Evolutionary conservation across 2,888 invertebrate species (phyloP).

Genomic region (Perithous albicinctus): DNA sequence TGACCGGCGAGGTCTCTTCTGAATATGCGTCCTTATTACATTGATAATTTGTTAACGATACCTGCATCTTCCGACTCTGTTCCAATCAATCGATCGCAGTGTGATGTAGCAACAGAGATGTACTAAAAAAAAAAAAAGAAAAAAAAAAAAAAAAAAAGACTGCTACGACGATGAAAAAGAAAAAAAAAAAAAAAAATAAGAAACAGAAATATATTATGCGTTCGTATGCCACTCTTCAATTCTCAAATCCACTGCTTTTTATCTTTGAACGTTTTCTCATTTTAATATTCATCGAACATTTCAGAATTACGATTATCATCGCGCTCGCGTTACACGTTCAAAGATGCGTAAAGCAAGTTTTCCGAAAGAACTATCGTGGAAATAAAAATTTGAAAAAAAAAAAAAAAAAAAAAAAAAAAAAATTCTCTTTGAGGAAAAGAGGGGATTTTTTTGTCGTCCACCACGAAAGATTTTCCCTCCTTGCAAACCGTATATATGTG

Average conservation of each 20-base stretch:
- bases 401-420: too few species aligned
- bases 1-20: constrained; percentile 24
- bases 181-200: constrained; percentile 45
- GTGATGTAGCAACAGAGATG: constrained; percentile 61
- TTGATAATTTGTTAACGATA: constrained; percentile 42
- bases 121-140: constrained; percentile 53
- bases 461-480: constrained; percentile 39
- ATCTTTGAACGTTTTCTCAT: constrained; percentile 25
- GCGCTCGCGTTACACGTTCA: not conserved
- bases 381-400: too few species aligned
- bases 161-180: constrained; percentile 50
- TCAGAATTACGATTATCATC: constrained; percentile 12
- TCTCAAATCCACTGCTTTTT: constrained; percentile 25
- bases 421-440: not conserved
- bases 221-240: constrained; percentile 56
- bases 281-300: constrained; percentile 15
- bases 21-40: constrained; percentile 33
- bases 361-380: not conserved
- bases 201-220: constrained; percentile 54
- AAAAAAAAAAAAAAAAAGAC: constrained; percentile 47
- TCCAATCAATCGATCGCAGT: constrained; percentile 66
- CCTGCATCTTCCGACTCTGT: constrained; percentile 63
- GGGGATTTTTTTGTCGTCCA: not conserved
- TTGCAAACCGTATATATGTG: constrained; percentile 39
- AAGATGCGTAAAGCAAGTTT: constrained; percentile 1